Evolutionary conservation across 2,113 vertebrate species (phyloP), one percentile per base, ranked within the genome.

Genomic region (Ailuropoda melanoleuca): DNA sequence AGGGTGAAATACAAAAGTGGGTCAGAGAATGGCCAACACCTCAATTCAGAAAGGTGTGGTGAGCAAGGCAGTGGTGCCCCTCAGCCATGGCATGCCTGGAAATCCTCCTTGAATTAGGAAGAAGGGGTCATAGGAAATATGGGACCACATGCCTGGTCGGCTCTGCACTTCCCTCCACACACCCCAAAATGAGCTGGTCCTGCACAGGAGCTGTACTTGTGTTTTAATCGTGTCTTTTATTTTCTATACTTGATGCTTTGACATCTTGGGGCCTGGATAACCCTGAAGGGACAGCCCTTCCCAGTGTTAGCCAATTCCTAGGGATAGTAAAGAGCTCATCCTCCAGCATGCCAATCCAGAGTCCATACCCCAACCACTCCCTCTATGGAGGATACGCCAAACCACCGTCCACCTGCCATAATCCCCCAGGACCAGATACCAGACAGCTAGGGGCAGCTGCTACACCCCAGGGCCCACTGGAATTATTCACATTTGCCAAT

Each of bases 101-200:
- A 24, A 19, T 34, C 46, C 58, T 46, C 12, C 29, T 11, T 77
- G 81, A 29, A 7, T 15, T 66, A 31, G 31, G 84, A 80, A 48
- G 37, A 4, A 39, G 24, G 18, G 8, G 17, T 39, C 9, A 2
- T 0, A 46, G 21, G 24, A 11, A 37, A 23, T 34, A 29, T 4
- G 12, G 31, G 39, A 31, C 23, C 26, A 58, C 29, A 48, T 37
- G 81, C 43, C 43, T 15, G 23, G 37, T 46, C 29, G 31, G 68
- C 24, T 34, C 58, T 82, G 48, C 29, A 26, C 23, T 66, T 80
- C 3, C 4, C n/a, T 62, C 31, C 26, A 60, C 14, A 9, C 4
- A 53, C 31, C 50, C 19, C 64, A 17, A 43, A 24, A 39, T 14
- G 55, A 89, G 18, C 24, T 74, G 43, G 53, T 3, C 3, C 53